Conservation (phyloP, 2,113 vertebrate genomes). For the Oceanodroma tethys region DNA sequence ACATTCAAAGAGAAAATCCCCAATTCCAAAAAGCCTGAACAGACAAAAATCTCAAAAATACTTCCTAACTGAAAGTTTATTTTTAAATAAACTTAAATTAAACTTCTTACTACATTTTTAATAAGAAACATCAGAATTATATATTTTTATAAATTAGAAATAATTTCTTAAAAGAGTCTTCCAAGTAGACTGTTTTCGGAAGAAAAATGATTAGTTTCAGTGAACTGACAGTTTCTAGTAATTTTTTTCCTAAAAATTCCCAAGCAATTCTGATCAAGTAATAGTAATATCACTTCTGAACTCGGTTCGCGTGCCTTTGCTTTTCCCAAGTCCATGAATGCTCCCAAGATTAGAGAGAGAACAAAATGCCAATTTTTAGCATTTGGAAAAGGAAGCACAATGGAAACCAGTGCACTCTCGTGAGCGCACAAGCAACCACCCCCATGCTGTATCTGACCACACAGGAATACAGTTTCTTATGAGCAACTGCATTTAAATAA, state of each 20-base stretch:
- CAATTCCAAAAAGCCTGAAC: neutral
- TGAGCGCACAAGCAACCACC: fast-evolving
- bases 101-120: neutral
- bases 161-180: neutral
- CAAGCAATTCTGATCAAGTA: neutral
- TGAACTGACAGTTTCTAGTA: neutral
- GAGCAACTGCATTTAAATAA: neutral
- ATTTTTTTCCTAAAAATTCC: neutral
- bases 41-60: neutral
- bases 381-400: neutral
- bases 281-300: neutral
- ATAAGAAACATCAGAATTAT: neutral
- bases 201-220: neutral
- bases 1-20: neutral
- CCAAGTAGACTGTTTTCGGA: neutral
- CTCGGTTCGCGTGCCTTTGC: neutral
- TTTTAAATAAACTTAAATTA: neutral
- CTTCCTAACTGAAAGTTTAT: neutral
- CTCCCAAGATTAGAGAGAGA: neutral
- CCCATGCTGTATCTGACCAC: fast-evolving
- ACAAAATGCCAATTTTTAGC: neutral
- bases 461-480: neutral
- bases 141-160: neutral
- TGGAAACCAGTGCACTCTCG: neutral
- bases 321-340: neutral